Conservation (phyloP, 2,888 invertebrate species). For the Phaedon cochleariae region DNA sequence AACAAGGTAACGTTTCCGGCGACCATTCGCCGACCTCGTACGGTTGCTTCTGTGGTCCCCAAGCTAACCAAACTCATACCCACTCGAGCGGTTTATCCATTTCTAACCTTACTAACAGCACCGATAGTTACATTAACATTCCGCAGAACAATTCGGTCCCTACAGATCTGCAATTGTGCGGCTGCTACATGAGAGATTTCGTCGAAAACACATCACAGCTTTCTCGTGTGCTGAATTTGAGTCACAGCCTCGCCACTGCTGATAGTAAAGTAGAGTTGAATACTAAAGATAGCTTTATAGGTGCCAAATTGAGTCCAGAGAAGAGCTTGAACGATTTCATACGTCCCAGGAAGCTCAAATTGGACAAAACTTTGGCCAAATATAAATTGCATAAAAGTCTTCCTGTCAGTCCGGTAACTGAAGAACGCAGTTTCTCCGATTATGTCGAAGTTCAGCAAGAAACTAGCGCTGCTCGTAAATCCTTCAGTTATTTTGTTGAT, state of each 20-base stretch:
- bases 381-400: conserved; percentile 72
- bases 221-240: conserved; percentile 47
- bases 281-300: conserved; percentile 29
- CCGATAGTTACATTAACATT: conserved; percentile 32
- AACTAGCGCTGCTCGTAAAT: conserved; percentile 61
- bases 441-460: conserved; percentile 50
- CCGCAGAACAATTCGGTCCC: conserved; percentile 54
- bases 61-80: conserved; percentile 34
- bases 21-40: conserved; percentile 30
- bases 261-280: conserved; percentile 26
- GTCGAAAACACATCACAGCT: conserved; percentile 54
- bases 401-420: conserved; percentile 84
- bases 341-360: conserved; percentile 56
- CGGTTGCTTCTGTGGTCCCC: conserved; percentile 47
- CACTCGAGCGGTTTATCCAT: conserved; percentile 46
- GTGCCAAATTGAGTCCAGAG: conserved; percentile 51
- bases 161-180: conserved; percentile 59
- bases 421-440: conserved; percentile 67
- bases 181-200: conserved; percentile 60
- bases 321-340: conserved; percentile 50
- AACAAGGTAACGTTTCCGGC: conserved; percentile 44
- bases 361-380: conserved; percentile 58
- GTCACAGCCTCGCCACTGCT: conserved; percentile 35
- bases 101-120: conserved; percentile 50
- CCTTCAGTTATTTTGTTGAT: conserved; percentile 73